Evolutionary conservation across 1,140 invertebrate species (phyloP).

Genomic region (Microvelia longipes): DNA sequence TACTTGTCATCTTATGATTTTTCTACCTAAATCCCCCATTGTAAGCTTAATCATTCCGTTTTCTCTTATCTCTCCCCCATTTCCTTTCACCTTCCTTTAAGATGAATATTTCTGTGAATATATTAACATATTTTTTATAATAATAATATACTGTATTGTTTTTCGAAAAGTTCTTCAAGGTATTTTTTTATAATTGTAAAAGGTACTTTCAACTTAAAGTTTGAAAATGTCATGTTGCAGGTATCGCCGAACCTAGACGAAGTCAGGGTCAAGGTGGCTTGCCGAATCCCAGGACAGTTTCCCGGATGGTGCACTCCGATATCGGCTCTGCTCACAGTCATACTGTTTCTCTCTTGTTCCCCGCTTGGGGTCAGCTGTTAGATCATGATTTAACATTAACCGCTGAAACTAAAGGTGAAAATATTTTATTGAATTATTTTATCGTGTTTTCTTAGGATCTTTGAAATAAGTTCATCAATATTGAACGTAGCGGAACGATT

Average conservation of each 20-base stretch:
- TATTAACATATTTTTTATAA: background rate
- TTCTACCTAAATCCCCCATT: no score
- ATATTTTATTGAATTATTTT: background rate
- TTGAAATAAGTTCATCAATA: background rate
- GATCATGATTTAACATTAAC: constrained; percentile 40
- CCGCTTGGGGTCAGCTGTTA: constrained; percentile 38
- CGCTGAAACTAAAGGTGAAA: constrained; percentile 35
- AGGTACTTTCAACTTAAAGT: background rate
- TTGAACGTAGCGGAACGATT: no score
- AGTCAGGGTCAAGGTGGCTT: constrained; percentile 28
- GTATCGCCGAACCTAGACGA: constrained; percentile 24
- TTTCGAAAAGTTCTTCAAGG: no score
- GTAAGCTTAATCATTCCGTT: background rate
- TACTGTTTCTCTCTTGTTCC: constrained; percentile 34
- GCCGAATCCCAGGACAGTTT: constrained; percentile 33
- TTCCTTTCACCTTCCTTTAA: background rate
- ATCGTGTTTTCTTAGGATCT: background rate
- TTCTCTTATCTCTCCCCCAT: background rate
- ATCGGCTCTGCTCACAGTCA: constrained; percentile 33
- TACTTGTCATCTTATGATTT: no score
- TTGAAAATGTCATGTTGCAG: constrained; percentile 10
- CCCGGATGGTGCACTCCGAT: constrained; percentile 33
- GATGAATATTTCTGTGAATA: background rate
- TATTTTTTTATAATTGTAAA: no score
- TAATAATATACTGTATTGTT: background rate